Base-by-base conservation (phyloP, 2,888 invertebrate species). In the Notodromas monacha region DNA sequence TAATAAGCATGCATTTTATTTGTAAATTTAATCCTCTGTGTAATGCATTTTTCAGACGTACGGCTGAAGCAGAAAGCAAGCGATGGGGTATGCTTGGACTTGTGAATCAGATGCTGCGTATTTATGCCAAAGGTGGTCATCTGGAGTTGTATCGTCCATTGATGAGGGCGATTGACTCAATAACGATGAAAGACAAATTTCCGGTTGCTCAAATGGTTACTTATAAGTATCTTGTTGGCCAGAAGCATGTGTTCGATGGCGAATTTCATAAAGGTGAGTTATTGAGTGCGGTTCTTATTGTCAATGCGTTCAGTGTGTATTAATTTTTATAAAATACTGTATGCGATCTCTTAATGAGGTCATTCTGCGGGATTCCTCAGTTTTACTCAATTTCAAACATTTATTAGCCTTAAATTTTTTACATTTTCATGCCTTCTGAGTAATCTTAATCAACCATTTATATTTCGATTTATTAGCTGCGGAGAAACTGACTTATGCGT, bases 181-280 rank as follows among this genome's bases (percentile, higher is more conserved):
- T 76, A 11, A 65, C 68, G 1, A 67, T 74, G 37, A 79, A 77
- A 48, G 76, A 84, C 33, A 63, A 64, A 35, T 92, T 86, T 48
- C 67, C 74, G 2, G 50, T 86, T 34, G 69, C 79, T 6, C 89
- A 96, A 45, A 70, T 76, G 45, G 76, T 96, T 32, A 92, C 92
- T 0, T 96, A 86, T 50, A 73, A 73, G 44, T 89, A 89, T 50
- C 92, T 81, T 52, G 77, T 86, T 12, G 92, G 92, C 0, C 60
- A 89, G 15, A 89, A 92, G 48, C 77, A 84, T 3, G 89, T 96
- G 79, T 96, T 92, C 47, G 92, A 96, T 50, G 81, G 81, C 32
- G 79, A 92, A 46, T 84, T 84, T 45, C 68, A 68, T 47, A 61
- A 65, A 39, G 63, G 63, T 63, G 44, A 38, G 38, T 38, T 30